Base-by-base conservation (phyloP, 53 echinoderm and acorn worm genomes). In the Glandiceps talaboti region DNA sequence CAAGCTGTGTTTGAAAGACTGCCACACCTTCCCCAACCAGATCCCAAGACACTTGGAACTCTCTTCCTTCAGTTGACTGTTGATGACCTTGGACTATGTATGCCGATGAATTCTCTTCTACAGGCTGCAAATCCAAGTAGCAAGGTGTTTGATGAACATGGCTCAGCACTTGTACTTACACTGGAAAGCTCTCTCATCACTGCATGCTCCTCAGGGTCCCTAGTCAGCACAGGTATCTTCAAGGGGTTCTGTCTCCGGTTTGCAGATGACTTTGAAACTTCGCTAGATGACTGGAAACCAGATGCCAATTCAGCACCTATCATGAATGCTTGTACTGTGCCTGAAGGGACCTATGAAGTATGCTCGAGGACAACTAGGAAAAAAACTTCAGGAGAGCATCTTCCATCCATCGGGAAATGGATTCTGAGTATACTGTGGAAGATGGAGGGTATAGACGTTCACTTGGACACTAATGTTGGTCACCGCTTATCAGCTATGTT, bases 391-490 rank as follows among this genome's bases (percentile, higher is more conserved):
- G 30, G 29, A 30, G 26, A 77, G 30, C 1, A 29, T 26, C 31
- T 25, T 45, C 30, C 76, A 73, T 77, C 83, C 29, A 85, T 85
- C 0, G 89, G 89, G 29, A 89, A 89, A 76, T 93, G 93, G 97
- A 83, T 86, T 86, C 85, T 93, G 29, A 88, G 90, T 33, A 90
- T 96, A 84, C 83, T 88, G 29, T 96, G 97, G 97, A 77, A 86
- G 29, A 96, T 96, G 97, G 88, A 91, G 45, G 97, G 97, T 27
- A 81, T 96, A 28, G 97, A 96, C 74, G 86, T 96, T 25, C 88
- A 96, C 83, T 85, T 93, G 74, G 91, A 96, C 75, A 92, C 97
- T 1, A 84, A 87, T 80, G 90, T 96, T 31, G 97, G 97, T 45
- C 90, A 91, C 82, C 88, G 90, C 76, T 86, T 96, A 74, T 92